Conservation (phyloP, 2,888 invertebrate genomes). For the Drosophila niveifrons region DNA sequence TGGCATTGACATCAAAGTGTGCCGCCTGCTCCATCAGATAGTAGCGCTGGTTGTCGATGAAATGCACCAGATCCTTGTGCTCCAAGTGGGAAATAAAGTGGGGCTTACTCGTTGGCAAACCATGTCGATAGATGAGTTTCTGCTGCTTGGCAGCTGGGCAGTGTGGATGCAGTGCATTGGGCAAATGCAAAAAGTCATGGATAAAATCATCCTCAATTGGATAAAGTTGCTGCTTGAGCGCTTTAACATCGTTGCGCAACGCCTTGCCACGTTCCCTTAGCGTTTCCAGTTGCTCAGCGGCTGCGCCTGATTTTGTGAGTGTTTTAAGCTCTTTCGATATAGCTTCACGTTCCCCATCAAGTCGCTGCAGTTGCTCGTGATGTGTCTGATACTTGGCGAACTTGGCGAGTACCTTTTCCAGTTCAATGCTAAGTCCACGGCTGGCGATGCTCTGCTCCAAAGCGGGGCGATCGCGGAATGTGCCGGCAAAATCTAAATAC, state of each 20-base stretch:
- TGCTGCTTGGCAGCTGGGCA: conserved; percentile 86
- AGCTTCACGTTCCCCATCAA: conserved; percentile 87
- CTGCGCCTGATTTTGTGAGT: conserved; percentile 80
- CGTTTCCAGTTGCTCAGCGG: conserved; percentile 83
- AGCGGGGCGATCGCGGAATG: conserved; percentile 86
- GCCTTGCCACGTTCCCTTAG: conserved; percentile 87
- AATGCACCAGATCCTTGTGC: conserved; percentile 78
- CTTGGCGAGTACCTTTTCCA: conserved; percentile 87
- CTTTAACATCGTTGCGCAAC: conserved; percentile 88
- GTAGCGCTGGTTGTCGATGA: conserved; percentile 86
- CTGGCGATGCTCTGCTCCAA: conserved; percentile 87
- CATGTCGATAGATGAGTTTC: conserved; percentile 76
- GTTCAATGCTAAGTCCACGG: conserved; percentile 87
- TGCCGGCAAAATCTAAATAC: conserved; percentile 88
- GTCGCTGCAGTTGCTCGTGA: conserved; percentile 85
- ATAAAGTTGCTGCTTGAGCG: conserved; percentile 88
- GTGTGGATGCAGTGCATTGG: conserved; percentile 89
- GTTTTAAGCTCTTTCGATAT: conserved; percentile 86
- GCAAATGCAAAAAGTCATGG: conserved; percentile 88
- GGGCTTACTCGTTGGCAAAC: conserved; percentile 18
- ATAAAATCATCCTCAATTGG: conserved; percentile 91
- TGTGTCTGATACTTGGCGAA: conserved; percentile 89
- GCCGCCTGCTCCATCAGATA: conserved; percentile 90
- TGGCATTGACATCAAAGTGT: conserved; percentile 88
- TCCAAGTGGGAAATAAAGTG: conserved; percentile 78